phyloP scores from a whole-genome alignment of 2,888 invertebrate species.

The Opisthograptis luteolata region DNA sequence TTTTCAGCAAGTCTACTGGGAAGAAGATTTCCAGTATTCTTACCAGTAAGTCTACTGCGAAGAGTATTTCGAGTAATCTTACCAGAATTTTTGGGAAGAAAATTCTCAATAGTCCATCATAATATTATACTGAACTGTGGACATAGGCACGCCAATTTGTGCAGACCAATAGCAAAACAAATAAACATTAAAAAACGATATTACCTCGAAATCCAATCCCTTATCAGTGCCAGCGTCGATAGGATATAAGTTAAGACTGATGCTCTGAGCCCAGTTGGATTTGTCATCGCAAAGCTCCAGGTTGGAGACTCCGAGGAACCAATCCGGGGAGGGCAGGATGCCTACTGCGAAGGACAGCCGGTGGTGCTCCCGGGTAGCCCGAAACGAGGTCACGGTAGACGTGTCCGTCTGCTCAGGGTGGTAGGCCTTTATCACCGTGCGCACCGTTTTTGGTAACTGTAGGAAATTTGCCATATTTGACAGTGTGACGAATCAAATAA shows the following conservation, averaged over 20 bases:
- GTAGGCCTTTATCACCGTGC: conserved; percentile 73
- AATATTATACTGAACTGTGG: no score
- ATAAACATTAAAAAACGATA: background rate
- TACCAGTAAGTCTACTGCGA: no score
- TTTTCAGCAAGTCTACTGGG: no score
- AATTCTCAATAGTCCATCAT: no score
- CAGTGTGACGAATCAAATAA: no score
- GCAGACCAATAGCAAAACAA: no score
- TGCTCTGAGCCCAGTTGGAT: conserved; percentile 89
- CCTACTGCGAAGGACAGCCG: conserved; percentile 69
- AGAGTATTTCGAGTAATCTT: no score
- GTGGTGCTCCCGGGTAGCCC: conserved; percentile 64
- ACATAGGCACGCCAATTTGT: no score
- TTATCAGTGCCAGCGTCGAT: conserved; percentile 98
- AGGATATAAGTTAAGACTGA: conserved; percentile 94
- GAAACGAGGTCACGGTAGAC: conserved; percentile 63
- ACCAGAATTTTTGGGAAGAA: no score
- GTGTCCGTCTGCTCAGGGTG: conserved; percentile 59
- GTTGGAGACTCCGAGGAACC: conserved; percentile 97
- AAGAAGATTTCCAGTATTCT: no score
- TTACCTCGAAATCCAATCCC: conserved; percentile 94
- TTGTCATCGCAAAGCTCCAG: conserved; percentile 94
- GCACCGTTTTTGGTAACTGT: conserved; percentile 61
- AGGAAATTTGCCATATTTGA: no score
- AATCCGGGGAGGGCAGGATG: conserved; percentile 91